Percentiles rank a stretch among this genome's conserved stretches.
These are phyloP conservation scores for Agrochola lota DNA, from an alignment of 2,888 invertebrate genomes.

Conservation along the genomic window DNA sequence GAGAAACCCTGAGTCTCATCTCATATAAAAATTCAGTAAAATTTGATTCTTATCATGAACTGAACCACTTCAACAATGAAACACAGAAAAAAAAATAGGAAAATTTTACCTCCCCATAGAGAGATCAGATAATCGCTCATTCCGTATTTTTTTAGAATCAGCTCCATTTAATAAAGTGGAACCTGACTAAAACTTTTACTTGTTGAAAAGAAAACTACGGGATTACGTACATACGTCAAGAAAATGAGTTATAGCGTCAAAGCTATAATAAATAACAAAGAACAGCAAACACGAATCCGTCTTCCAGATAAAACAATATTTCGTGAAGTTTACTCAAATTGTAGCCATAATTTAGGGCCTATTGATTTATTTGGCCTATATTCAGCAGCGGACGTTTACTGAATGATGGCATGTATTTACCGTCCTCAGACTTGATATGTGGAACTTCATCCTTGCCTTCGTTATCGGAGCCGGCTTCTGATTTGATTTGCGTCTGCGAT, in stretches of 20 bases:
- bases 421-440: conserved; percentile 83
- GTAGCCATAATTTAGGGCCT: conserved; percentile 22
- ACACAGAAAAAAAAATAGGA: background rate
- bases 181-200: background rate
- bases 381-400: conserved; percentile 30
- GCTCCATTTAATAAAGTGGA: too few relatives aligned
- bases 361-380: conserved; percentile 28
- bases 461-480: conserved; percentile 82
- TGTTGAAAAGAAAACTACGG: background rate
- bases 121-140: background rate
- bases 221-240: background rate
- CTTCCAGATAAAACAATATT: background rate
- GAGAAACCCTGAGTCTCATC: background rate
- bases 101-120: background rate
- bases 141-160: background rate
- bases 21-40: background rate
- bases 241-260: background rate
- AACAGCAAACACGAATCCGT: background rate
- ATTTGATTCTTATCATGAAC: background rate
- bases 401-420: conserved; percentile 69
- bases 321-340: background rate
- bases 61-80: background rate
- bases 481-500: conserved; percentile 77
- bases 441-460: conserved; percentile 82
- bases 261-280: background rate